Evolutionary conservation across 2,113 vertebrate species (phyloP).

Genomic region (zebrafish (Danio rerio)): DNA sequence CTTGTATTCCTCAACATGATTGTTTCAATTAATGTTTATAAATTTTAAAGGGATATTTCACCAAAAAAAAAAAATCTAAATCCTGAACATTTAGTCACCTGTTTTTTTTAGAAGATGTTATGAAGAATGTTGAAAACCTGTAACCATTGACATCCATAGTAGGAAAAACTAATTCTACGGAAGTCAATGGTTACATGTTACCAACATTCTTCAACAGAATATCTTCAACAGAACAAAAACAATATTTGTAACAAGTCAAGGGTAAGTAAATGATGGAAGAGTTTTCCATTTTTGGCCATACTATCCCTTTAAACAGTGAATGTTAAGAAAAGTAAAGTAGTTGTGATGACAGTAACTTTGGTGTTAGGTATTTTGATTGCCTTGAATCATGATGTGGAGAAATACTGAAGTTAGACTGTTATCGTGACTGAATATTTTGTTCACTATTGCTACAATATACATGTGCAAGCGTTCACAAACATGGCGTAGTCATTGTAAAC

Average conservation of each 20-base stretch:
- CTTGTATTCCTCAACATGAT: background rate
- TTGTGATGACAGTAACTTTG: slow-evolving; percentile 29
- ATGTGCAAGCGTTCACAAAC: slow-evolving; percentile 75
- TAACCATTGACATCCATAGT: too few relatives aligned
- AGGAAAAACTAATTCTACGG: too few relatives aligned
- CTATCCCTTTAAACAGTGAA: background rate
- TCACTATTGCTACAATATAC: slow-evolving; percentile 73
- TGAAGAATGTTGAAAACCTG: too few relatives aligned
- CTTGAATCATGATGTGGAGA: slow-evolving; percentile 34
- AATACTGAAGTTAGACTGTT: slow-evolving; percentile 54
- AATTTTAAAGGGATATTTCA: background rate
- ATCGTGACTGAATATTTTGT: slow-evolving; percentile 47
- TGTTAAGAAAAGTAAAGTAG: background rate
- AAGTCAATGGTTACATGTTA: too few relatives aligned
- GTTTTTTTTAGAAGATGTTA: too few relatives aligned
- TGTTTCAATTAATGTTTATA: background rate
- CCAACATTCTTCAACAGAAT: too few relatives aligned
- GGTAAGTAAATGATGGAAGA: too few relatives aligned
- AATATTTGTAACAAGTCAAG: too few relatives aligned
- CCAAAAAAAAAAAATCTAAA: too few relatives aligned
- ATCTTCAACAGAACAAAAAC: too few relatives aligned
- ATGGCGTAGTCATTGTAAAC: slow-evolving; percentile 68
- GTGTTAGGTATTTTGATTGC: slow-evolving; percentile 36
- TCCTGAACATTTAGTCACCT: too few relatives aligned
- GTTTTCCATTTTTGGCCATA: too few relatives aligned